Evolutionary conservation across 1,140 invertebrate species (phyloP), one percentile per base, ranked within the genome.

Genomic region (Drosophila carrolli): DNA sequence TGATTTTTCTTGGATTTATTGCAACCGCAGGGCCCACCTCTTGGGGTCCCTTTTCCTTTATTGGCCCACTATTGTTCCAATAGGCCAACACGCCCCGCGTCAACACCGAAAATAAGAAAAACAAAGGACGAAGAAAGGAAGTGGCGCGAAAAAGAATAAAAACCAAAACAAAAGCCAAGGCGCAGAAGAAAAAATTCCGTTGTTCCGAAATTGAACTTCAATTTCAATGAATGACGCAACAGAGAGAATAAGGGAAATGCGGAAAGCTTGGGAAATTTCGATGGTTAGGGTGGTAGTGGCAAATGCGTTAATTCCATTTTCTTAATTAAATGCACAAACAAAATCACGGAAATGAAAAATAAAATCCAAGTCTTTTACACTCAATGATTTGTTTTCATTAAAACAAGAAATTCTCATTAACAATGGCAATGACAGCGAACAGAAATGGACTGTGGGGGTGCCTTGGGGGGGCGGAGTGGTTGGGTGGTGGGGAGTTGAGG

Each of bases 341-440:
- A 88, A 90, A 86, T 90, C 88, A 90, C 88, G 85, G 88, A 83
- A 91, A 91, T 91, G 88, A 91, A 90, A 90, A 90, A 91, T 91
- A 91, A 91, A 84, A 88, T 84, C 88, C 83, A 82, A 88, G 88
- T 90, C 81, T 88, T 91, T 91, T 91, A 91, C 89, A 91, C 89
- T 91, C 89, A 91, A 91, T 91, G 89, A 91, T 91, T 91, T 91
- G 89, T 91, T 91, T 91, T 89, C 83, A 91, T 91, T 91, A 91
- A 91, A 90, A 89, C 83, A 91, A 85, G 84, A 91, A 91, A 91
- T 91, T 91, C 83, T 91, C 89, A 91, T 91, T 91, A 91, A 91
- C 89, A 91, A 91, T 86, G 78, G 80, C 84, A 89, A 89, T 89
- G 84, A 89, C 84, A 89, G 84, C 78, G 62, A 88, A 78, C 84